Base-by-base conservation (phyloP, 1,140 invertebrate species). In the Brachionus paranguensis region DNA sequence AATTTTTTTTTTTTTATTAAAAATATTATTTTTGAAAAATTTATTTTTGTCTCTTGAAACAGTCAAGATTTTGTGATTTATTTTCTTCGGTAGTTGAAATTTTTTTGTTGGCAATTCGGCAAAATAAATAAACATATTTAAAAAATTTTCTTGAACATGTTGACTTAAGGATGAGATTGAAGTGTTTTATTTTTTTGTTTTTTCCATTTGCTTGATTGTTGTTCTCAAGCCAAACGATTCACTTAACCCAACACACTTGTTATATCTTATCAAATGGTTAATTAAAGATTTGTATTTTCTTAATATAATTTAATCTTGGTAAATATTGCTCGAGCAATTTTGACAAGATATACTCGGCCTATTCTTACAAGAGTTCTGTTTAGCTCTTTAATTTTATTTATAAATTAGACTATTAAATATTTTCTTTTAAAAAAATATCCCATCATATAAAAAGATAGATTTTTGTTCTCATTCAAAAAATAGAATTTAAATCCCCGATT, bases 171-270 rank as follows among this genome's bases (percentile, higher is more conserved):
- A 72, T 72, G 37, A 72, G 20, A 20, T 43, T 72, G 12, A 41
- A 72, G 68, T 72, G 68, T 20, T 72, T 72, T 72, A 41, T 72
- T 72, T 72, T 72, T 72, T 72, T 41, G 33, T 37, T 72, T 41
- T 72, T 17, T 43, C 43, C n/a, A 68, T 33, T 68, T 29, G 12
- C 7, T 68, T n/a, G n/a, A 68, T 68, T 68, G 65, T 68, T 68
- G 65, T 68, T 41, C 65, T 68, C 27, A 68, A 68, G 65, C 33
- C 12, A 68, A 33, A 41, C 33, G 65, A 41, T 33, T 68, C 33
- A 43, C 33, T 20, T 43, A 72, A 43, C 68, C 41, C 20, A 72
- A 72, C 53, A 60, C 53, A 72, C 68, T 72, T 17, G 37, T 43
- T 43, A 4, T 72, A 41, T 72, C 68, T 72, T 72, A 72, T 72